Evolutionary conservation across 2,113 vertebrate genomes (phyloP).

Genomic region (Pseudorectes ferrugineus): DNA sequence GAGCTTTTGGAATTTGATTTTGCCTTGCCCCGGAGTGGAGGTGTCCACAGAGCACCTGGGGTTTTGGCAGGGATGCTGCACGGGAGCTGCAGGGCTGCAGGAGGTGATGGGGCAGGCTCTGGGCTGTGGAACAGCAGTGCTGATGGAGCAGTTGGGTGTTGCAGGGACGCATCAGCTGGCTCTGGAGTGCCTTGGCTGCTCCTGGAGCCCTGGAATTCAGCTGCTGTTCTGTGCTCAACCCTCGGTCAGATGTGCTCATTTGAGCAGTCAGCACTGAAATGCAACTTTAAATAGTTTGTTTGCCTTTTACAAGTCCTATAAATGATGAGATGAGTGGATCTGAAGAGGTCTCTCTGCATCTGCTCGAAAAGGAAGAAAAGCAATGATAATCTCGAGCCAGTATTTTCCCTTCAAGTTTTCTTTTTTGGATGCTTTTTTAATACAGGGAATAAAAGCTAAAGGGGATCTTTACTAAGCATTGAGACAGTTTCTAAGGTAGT

Average conservation of each 20-base stretch:
- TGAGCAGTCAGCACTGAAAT: neutral
- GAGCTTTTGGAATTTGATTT: neutral
- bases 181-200: neutral
- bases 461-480: neutral
- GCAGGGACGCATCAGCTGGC: neutral
- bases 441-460: neutral
- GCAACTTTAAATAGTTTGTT: neutral
- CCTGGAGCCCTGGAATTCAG: neutral
- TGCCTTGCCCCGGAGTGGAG: rapidly evolving
- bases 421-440: neutral
- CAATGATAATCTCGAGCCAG: neutral
- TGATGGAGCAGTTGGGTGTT: rapidly evolving
- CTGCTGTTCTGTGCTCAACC: neutral
- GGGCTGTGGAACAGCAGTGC: neutral
- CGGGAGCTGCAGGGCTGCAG: neutral
- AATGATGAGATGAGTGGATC: neutral
- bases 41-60: rapidly evolving
- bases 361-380: neutral
- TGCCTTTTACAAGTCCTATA: neutral
- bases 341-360: neutral
- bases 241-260: rapidly evolving
- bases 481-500: neutral
- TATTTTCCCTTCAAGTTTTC: neutral
- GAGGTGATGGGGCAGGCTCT: neutral
- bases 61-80: rapidly evolving